phyloP scores from a whole-genome alignment of 2,797 vertebrate species.

The Sebastes taczanowskii region DNA sequence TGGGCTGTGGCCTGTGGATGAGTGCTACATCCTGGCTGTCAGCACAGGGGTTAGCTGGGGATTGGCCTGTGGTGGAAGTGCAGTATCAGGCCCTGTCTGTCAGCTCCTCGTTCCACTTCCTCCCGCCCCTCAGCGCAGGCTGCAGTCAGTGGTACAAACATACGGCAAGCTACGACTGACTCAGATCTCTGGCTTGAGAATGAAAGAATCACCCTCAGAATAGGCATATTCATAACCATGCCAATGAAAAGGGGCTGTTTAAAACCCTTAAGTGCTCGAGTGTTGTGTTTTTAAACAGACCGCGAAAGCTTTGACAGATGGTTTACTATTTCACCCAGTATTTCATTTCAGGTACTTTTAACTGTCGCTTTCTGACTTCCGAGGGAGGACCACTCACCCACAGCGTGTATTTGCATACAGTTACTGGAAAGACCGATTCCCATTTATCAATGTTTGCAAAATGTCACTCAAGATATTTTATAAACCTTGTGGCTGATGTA shows the following conservation, averaged over 20 bases:
- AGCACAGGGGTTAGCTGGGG: constrained; percentile 79
- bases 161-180: constrained; percentile 49
- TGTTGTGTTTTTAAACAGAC: constrained; percentile 87
- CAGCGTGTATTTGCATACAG: constrained; percentile 70
- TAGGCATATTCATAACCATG: constrained; percentile 74
- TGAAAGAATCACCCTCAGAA: constrained; percentile 71
- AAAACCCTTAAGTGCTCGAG: constrained; percentile 78
- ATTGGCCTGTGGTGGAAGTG: constrained; percentile 78
- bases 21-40: constrained; percentile 84
- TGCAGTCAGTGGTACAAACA: constrained; percentile 69
- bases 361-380: constrained; percentile 63
- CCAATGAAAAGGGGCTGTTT: constrained; percentile 71
- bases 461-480: constrained; percentile 26
- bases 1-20: constrained; percentile 79
- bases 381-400: constrained; percentile 54
- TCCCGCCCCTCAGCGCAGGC: constrained; percentile 55
- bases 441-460: constrained; percentile 51
- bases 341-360: constrained; percentile 80
- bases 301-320: constrained; percentile 80
- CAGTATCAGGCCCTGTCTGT: constrained; percentile 80
- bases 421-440: constrained; percentile 9
- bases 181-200: constrained; percentile 61
- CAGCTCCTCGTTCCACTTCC: constrained; percentile 80
- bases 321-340: constrained; percentile 78
- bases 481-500: constrained; percentile 27